phyloP scores from a whole-genome alignment of 2,797 vertebrate species.

The Gymnocypris eckloni region DNA sequence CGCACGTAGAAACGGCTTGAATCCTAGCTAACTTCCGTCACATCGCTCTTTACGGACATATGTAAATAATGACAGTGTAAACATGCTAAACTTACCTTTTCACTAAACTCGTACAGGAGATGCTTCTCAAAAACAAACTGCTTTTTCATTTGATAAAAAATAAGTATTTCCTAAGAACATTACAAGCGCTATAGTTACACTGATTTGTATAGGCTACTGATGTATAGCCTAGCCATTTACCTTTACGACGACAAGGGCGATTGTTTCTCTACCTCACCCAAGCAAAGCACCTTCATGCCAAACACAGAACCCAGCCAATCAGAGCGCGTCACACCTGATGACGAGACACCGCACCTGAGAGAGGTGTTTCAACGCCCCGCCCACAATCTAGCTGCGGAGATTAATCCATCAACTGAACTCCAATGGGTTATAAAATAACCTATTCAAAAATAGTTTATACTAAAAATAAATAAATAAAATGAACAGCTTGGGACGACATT shows the following conservation, averaged over 20 bases:
- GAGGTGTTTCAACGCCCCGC: constrained; percentile 8
- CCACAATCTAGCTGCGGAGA: neutral
- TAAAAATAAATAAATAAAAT: too few species aligned
- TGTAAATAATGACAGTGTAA: constrained; percentile 46
- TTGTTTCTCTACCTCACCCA: neutral
- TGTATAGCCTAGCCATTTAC: neutral
- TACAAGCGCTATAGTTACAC: neutral
- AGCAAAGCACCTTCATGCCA: constrained; percentile 11
- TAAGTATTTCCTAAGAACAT: neutral
- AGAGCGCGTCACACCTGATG: constrained; percentile 32
- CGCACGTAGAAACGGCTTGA: neutral
- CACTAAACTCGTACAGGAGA: neutral
- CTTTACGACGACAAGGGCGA: neutral
- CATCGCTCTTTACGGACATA: neutral
- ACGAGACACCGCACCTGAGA: constrained; percentile 57
- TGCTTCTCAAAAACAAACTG: neutral
- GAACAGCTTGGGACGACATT: neutral
- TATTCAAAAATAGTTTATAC: too few species aligned
- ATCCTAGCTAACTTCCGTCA: constrained; percentile 25
- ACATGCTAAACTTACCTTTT: constrained; percentile 34
- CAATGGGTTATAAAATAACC: neutral
- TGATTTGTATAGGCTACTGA: neutral
- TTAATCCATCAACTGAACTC: neutral
- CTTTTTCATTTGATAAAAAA: neutral
- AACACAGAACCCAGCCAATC: constrained; percentile 48